A percentile compares a stretch with the other conserved stretches of the same genome.
These are phyloP conservation scores for Patella ulyssiponensis DNA, from an alignment of 2,888 invertebrate genomes.

Conservation along the genomic window DNA sequence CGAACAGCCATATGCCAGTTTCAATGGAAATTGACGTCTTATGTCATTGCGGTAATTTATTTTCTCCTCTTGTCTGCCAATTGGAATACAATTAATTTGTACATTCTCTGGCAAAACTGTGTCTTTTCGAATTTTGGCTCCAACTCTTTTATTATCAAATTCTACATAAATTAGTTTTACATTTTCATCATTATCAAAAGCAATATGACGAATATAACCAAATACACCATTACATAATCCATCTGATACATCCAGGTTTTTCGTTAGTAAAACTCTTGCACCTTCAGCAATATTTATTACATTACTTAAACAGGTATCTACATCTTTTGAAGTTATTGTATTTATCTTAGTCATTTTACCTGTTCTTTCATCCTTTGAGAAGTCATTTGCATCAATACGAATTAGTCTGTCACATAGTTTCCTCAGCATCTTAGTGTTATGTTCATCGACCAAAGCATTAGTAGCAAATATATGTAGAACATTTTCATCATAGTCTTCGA, in stretches of 20 bases:
- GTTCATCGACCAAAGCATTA: slow-evolving; percentile 27
- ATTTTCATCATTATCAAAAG: neutral
- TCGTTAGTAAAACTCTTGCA: slow-evolving; percentile 15
- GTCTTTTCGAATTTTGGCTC: neutral
- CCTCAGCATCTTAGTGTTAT: slow-evolving; percentile 23
- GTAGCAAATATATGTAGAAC: slow-evolving; percentile 31
- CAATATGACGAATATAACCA: slow-evolving; percentile 21
- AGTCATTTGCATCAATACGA: slow-evolving; percentile 29
- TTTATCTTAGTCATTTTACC: slow-evolving; percentile 22
- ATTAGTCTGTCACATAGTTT: slow-evolving; percentile 8
- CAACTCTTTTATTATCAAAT: slow-evolving; percentile 30
- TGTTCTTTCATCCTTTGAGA: slow-evolving; percentile 19
- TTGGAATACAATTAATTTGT: slow-evolving; percentile 5
- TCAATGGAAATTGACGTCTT: slow-evolving; percentile 25
- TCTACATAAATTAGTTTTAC: slow-evolving; percentile 12
- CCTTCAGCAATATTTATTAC: slow-evolving; percentile 3
- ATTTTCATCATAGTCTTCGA: slow-evolving; percentile 19
- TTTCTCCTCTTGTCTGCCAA: slow-evolving; percentile 17
- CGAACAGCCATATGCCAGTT: slow-evolving; percentile 31
- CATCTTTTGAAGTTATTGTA: neutral
- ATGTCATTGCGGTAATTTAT: slow-evolving; percentile 14
- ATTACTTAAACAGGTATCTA: slow-evolving; percentile 13
- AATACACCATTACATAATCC: slow-evolving; percentile 9
- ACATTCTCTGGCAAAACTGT: slow-evolving; percentile 9
- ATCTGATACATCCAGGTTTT: neutral